phyloP scores from a whole-genome alignment of 2,797 vertebrate species.

The Liasis olivaceus region DNA sequence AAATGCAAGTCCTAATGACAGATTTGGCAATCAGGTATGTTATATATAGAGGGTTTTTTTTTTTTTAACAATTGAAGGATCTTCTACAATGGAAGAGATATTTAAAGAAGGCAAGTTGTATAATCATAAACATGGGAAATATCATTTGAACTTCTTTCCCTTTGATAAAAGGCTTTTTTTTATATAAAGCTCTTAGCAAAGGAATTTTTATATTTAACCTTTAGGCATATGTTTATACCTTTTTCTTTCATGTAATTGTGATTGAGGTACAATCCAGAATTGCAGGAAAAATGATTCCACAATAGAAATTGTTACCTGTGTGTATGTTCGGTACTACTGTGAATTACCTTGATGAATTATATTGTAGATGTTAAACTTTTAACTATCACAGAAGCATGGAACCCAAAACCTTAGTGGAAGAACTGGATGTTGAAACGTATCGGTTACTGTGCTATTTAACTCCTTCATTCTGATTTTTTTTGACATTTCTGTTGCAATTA shows the following conservation, averaged over 20 bases:
- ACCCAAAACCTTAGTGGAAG: conserved; percentile 14
- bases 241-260: conserved; percentile 58
- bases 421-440: conserved; percentile 37
- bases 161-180: conserved; percentile 51
- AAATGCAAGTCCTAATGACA: conserved; percentile 37
- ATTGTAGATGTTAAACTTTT: conserved; percentile 33
- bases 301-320: conserved; percentile 43
- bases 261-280: conserved; percentile 46
- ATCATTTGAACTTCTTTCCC: conserved; percentile 40
- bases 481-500: neutral
- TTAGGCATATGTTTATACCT: conserved; percentile 53
- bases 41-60: neutral
- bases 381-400: neutral
- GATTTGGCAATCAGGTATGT: neutral
- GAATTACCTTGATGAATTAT: neutral
- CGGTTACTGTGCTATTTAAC: conserved; percentile 53
- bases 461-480: conserved; percentile 22
- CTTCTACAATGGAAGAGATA: conserved; percentile 31
- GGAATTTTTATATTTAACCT: conserved; percentile 50
- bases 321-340: conserved; percentile 3
- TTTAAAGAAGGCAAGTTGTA: neutral
- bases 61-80: conserved; percentile 19
- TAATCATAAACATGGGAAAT: neutral
- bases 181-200: conserved; percentile 44
- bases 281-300: conserved; percentile 40